Base-by-base conservation (phyloP, 2,113 vertebrate genomes). In the Prionailurus viverrinus region DNA sequence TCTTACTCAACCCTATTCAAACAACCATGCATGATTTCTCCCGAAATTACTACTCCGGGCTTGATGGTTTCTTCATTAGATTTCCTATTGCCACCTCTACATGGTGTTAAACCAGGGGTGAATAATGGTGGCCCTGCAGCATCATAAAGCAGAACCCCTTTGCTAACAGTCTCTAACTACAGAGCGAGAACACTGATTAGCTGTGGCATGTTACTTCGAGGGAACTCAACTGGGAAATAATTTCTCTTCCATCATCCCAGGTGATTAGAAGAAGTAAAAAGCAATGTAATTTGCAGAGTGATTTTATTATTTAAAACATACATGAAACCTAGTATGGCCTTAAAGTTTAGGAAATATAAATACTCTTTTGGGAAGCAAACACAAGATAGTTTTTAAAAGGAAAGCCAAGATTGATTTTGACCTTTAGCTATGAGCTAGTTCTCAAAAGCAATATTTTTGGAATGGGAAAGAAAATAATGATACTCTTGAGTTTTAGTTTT, bases 71-170 rank as follows among this genome's bases (percentile, higher is more conserved):
- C 91, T 97, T 98, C 94, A 87, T 95, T 97, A 96, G 95, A 74
- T 88, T 97, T 98, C 89, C 93, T 93, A 97, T 45, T 79, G 86
- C 92, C 91, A 89, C 88, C 95, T 97, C 73, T 94, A 53, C 48
- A 6, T 11, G 29, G 63, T 81, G 85, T 82, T 94, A 98, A 97
- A 96, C 95, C 78, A 92, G 91, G 85, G 74, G 36, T 97, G 96
- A 97, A 97, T 66, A 95, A 94, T 68, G 63, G 19, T 48, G 9
- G 71, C 53, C 96, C 68, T 16, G 0, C 25, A 92, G 95, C n/a
- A 25, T 90, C 61, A 25, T 95, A 93, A 96, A 96, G 86, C 3
- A 0, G 41, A 97, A 12, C 27, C n/a, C 63, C 74, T 96, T n/a
- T n/a, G 27, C 61, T 66, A 74, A 65, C 11, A 53, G 66, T 51